Conservation (phyloP, 1,140 invertebrate species). For the Drosophila ercepeae region DNA sequence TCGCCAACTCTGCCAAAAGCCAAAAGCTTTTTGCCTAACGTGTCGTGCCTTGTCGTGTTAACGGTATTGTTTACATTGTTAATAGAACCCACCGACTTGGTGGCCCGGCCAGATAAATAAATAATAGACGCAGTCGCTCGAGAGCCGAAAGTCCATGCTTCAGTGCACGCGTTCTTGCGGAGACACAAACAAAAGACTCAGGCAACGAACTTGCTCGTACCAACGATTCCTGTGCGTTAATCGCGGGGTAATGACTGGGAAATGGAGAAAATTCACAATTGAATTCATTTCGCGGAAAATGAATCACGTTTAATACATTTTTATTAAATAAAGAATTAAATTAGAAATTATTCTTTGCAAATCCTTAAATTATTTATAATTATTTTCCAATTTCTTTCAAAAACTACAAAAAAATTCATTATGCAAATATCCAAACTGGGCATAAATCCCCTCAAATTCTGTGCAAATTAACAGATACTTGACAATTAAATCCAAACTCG, state of each 20-base stretch:
- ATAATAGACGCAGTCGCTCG: conserved; percentile 53
- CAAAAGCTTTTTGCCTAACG: conserved; percentile 26
- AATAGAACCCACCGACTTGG: conserved; percentile 67
- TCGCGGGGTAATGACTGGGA: conserved; percentile 12
- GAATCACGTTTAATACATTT: conserved; percentile 5
- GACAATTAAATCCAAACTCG: conserved; percentile 58
- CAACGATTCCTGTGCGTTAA: conserved; percentile 34
- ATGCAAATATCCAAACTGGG: neutral
- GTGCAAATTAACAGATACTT: conserved; percentile 63
- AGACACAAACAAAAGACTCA: conserved; percentile 67
- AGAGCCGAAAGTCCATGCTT: conserved; percentile 53
- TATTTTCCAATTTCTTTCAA: no score
- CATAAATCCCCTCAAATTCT: conserved; percentile 17
- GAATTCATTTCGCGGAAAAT: conserved; percentile 39
- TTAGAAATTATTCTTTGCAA: no score
- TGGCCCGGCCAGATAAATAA: conserved; percentile 73
- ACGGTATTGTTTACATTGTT: conserved; percentile 79
- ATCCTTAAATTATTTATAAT: no score
- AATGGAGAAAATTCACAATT: conserved; percentile 23
- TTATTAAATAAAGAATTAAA: neutral
- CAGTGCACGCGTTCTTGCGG: conserved; percentile 41
- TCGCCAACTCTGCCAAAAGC: conserved; percentile 1
- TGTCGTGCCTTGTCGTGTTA: conserved; percentile 59
- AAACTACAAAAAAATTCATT: no score
- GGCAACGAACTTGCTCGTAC: conserved; percentile 60